Base-by-base conservation (phyloP, 2,113 vertebrate species). In the Microcebus tavaratra region DNA sequence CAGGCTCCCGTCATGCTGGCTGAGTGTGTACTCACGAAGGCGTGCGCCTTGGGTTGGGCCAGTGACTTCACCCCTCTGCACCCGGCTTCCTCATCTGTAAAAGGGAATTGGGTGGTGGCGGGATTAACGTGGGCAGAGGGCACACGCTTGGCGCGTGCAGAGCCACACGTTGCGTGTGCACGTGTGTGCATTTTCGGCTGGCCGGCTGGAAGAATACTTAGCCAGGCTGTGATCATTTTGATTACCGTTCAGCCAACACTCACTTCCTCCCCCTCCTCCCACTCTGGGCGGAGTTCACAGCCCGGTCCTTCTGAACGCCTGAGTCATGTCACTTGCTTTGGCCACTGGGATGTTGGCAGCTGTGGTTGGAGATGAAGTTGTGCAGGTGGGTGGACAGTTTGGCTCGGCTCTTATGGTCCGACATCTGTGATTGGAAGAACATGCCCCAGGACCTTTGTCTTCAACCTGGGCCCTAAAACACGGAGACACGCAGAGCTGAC, bases 1-100 rank as follows among this genome's bases (percentile, higher is more conserved):
- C 17, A 34, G n/a, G 12, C 48, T 39, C 15, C 79, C 0, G 0
- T 5, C 17, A 1, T 20, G 34, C 68, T 25, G 10, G 23, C 68
- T 29, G 5, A 4, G 48, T 15, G 8, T 29, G 31, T 3, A 3
- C 67, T 68, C 23, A 23, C 13, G 27, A 68, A 6, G 53, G 53
- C 3, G 0, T 0, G 25, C 42, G 34, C 34, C 63, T 17, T 48
- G 53, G 21, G n/a, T n/a, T 42, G 59, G 82, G 27, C 18, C 36
- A 0, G 29, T 31, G 23, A 50, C 11, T 20, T 72, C n/a, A 34
- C 10, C 20, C 6, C 25, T 63, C 50, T 27, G n/a, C 8, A 27
- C 14, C 1, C 8, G 0, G 59, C 39, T 34, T 67, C 39, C 27
- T 31, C 6, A 1, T 50, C 53, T 73, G 23, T 36, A 53, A 90